Percentiles rank a stretch among this genome's conserved stretches.
phyloP scores from a whole-genome alignment of 2,113 vertebrate species.

The Laterallus jamaicensis region DNA sequence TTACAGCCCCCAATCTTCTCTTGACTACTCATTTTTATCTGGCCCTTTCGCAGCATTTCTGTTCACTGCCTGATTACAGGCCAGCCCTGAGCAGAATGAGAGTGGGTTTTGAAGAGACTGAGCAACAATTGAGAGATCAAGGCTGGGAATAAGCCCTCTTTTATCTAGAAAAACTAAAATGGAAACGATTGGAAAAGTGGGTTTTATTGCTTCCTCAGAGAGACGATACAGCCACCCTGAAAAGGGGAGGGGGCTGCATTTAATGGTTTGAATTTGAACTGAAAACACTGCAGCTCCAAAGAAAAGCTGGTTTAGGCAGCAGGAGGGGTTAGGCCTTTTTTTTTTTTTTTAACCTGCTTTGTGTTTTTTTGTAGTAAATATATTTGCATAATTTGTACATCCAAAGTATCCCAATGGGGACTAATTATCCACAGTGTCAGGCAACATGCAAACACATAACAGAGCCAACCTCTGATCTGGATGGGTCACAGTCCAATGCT shows the following conservation, averaged over 20 bases:
- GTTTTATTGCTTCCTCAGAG: background rate
- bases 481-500: background rate
- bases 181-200: background rate
- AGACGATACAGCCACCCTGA: background rate
- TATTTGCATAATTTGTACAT: conserved; percentile 28
- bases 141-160: background rate
- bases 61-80: background rate
- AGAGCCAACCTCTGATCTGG: conserved; percentile 30
- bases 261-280: background rate
- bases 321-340: background rate
- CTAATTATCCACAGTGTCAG: conserved; percentile 21
- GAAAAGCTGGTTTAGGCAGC: background rate
- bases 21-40: background rate
- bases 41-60: background rate
- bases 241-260: background rate
- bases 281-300: background rate
- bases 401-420: background rate
- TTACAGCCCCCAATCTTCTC: background rate
- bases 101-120: background rate
- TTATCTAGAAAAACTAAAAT: background rate
- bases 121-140: background rate
- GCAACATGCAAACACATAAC: background rate
- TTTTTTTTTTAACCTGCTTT: background rate
- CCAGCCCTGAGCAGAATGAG: background rate
- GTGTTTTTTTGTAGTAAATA: background rate